Conservation (phyloP, 2,888 invertebrate species). For the Melitaea athalia region DNA sequence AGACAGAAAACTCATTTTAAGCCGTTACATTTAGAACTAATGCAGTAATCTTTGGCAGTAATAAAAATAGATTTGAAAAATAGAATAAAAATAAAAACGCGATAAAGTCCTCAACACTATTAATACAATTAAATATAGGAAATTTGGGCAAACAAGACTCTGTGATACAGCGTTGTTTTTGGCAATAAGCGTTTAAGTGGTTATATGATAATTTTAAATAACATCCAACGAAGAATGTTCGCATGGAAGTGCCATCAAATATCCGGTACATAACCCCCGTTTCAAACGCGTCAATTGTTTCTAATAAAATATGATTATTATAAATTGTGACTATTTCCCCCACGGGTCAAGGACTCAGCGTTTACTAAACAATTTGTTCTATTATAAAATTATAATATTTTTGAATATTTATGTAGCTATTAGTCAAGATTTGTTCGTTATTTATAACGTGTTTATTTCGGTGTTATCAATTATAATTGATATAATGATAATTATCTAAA, state of each 20-base stretch:
- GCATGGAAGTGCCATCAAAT: slow-evolving; percentile 25
- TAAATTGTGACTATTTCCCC: slow-evolving; percentile 37
- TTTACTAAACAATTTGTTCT: slow-evolving; percentile 5
- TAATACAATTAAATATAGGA: no score
- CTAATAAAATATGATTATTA: slow-evolving; percentile 45
- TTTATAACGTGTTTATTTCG: not conserved
- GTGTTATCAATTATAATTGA: not conserved
- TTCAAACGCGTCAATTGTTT: slow-evolving; percentile 40
- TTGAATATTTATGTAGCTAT: not conserved
- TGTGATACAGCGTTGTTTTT: no score
- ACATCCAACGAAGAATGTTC: slow-evolving; percentile 16
- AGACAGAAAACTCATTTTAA: no score
- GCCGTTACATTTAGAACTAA: no score
- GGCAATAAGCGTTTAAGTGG: not conserved
- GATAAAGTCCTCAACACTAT: no score
- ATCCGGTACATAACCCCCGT: slow-evolving; percentile 37
- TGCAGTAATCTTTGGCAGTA: no score
- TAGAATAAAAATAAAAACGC: no score
- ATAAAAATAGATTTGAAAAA: no score
- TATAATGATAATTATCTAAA: not conserved
- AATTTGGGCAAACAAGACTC: no score
- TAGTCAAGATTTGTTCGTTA: not conserved
- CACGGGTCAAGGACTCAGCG: slow-evolving; percentile 30
- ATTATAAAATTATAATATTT: not conserved
- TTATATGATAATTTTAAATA: not conserved